A percentile compares a stretch with the other conserved stretches of the same genome.
Conservation (phyloP, 2,888 invertebrate genomes). For the Protophormia terraenovae region DNA sequence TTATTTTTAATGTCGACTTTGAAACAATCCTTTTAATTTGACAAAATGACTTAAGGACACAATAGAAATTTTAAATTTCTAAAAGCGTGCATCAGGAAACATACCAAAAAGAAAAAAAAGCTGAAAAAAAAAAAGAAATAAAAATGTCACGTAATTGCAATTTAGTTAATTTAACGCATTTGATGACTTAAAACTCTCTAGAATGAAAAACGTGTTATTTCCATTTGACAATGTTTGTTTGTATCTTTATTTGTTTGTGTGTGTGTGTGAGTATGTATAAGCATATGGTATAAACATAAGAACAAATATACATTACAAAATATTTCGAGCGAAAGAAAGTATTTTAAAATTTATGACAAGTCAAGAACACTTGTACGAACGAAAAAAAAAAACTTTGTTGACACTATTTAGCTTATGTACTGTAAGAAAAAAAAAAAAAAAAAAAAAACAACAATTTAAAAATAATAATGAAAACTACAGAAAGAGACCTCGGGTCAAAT, state of each 20-base stretch:
- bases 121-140: not conserved
- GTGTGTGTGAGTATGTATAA: not conserved
- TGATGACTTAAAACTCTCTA: conserved; percentile 63
- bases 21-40: conserved; percentile 56
- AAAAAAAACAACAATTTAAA: not conserved
- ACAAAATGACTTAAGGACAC: conserved; percentile 48
- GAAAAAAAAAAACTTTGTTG: conserved; percentile 26
- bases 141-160: conserved; percentile 71
- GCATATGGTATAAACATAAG: not conserved
- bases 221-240: not conserved
- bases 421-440: not conserved
- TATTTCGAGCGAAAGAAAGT: conserved; percentile 31
- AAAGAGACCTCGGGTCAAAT: conserved; percentile 12
- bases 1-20: conserved; percentile 45
- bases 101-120: not conserved
- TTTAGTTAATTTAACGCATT: conserved; percentile 71
- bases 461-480: conserved; percentile 8
- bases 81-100: conserved; percentile 32
- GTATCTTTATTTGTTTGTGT: not conserved
- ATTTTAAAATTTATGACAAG: conserved; percentile 64
- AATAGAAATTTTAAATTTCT: conserved; percentile 34
- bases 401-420: conserved; percentile 42
- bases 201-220: conserved; percentile 53
- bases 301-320: conserved; percentile 26
- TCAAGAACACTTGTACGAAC: conserved; percentile 38